A percentile compares a stretch with the other conserved stretches of the same genome.
These are phyloP conservation scores for Axis porcinus DNA, from an alignment of 2,113 vertebrate species.

Conservation along the genomic window DNA sequence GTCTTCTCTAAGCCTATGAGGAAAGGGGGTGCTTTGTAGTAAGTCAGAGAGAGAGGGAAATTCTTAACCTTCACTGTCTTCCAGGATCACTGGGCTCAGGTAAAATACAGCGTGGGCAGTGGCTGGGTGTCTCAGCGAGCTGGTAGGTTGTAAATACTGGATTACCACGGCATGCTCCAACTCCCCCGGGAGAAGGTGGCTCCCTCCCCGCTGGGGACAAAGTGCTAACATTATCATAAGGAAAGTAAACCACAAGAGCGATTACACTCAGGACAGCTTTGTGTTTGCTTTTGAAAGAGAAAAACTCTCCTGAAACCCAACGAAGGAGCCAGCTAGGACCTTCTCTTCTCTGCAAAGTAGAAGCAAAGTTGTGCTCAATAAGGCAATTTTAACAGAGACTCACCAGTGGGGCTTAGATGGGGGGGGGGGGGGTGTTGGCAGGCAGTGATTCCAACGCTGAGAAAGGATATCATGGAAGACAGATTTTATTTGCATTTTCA, in stretches of 20 bases:
- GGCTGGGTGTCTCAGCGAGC: not conserved
- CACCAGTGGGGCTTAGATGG: not conserved
- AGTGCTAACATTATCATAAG: not conserved
- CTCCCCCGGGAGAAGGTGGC: not conserved
- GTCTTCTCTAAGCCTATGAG: not conserved
- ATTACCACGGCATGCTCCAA: not conserved
- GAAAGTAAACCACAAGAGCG: not conserved
- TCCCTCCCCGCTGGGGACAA: not conserved
- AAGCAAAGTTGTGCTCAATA: not conserved
- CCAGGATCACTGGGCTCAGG: not conserved
- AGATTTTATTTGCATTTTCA: not conserved
- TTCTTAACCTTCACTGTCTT: not conserved
- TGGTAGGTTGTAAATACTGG: not conserved
- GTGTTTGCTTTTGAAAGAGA: not conserved
- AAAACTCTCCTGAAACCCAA: not conserved
- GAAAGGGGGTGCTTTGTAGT: not conserved
- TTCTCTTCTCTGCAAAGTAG: not conserved
- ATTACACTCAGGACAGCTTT: not conserved
- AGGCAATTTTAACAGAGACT: not conserved
- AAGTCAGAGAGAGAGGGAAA: not conserved
- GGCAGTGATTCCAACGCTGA: not conserved
- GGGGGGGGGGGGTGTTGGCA: accelerated
- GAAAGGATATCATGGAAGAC: not conserved
- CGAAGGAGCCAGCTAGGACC: not conserved
- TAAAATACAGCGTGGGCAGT: not conserved